phyloP scores from a whole-genome alignment of 2,888 invertebrate species.

The Ennomos quercinarius region DNA sequence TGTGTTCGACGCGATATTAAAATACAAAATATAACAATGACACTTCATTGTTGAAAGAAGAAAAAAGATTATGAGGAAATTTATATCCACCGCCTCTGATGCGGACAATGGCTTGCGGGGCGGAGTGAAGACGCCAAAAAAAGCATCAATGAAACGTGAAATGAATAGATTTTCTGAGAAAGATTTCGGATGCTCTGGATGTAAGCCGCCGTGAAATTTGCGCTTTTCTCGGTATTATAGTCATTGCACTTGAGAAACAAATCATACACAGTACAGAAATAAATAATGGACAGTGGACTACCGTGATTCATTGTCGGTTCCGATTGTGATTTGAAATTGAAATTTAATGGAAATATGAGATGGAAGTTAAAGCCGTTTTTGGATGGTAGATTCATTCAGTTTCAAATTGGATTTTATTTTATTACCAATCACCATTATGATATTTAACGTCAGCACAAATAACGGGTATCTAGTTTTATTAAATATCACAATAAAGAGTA shows the following conservation, averaged over 20 bases:
- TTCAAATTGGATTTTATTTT: neutral
- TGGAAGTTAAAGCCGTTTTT: slow-evolving; percentile 6
- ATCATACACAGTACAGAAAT: slow-evolving; percentile 6
- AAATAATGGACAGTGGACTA: slow-evolving; percentile 12
- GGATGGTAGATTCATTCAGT: neutral
- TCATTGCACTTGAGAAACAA: slow-evolving; percentile 52
- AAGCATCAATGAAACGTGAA: slow-evolving; percentile 66
- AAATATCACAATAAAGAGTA: too few species aligned
- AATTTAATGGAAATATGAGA: slow-evolving; percentile 23
- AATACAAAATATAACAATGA: slow-evolving; percentile 81
- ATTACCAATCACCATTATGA: too few species aligned
- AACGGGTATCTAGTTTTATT: too few species aligned
- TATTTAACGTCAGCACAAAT: too few species aligned
- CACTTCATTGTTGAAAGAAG: slow-evolving; percentile 65
- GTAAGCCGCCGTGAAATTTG: slow-evolving; percentile 66
- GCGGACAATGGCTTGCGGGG: slow-evolving; percentile 62
- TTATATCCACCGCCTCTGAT: slow-evolving; percentile 58
- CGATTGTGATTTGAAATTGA: slow-evolving; percentile 13
- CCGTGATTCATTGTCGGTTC: slow-evolving; percentile 12
- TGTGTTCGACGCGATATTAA: slow-evolving; percentile 74
- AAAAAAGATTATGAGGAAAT: slow-evolving; percentile 65
- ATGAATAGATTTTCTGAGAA: slow-evolving; percentile 62
- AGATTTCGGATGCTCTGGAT: slow-evolving; percentile 52
- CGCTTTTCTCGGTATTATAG: slow-evolving; percentile 55
- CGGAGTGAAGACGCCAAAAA: slow-evolving; percentile 58